Base-by-base conservation (phyloP, 2,888 invertebrate species). In the Epinotia demarniana region DNA sequence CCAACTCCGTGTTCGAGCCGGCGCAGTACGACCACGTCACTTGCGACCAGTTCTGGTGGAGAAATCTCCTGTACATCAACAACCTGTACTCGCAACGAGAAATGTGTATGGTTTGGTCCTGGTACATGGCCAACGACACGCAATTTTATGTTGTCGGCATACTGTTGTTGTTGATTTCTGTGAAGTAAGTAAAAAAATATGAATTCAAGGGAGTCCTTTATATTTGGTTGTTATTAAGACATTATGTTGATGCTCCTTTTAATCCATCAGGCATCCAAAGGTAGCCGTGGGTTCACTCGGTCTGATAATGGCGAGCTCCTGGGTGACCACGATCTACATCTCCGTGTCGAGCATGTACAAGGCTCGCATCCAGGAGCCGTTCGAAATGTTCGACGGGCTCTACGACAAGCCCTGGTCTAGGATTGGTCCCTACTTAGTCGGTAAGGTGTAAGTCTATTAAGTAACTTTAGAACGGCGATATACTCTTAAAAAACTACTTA, bases 341-440 rank as follows among this genome's bases (percentile, higher is more conserved):
- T 97, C 97, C 0, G 95, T 97, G 84, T 95, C 95, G 89, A 95
- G 96, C 87, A 95, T 97, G 81, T 97, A 97, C 86, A 95, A 95
- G 68, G 96, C 96, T 66, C 94, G 96, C 80, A 96, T 97, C 75
- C 96, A 97, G 81, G 96, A 97, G 83, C 97, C 97, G 0, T 97
- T 97, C 82, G 97, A 97, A 79, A 95, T 97, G 84, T 97, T 97
- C 87, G 97, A 97, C 89, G 96, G 96, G 79, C 91, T 97, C 9
- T 97, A 97, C 86, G 97, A 97, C 89, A 97, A 97, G 83, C 97
- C 97, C 11, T 97, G 97, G 97, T 95, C 97, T 78, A 94, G 97
- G 82, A 96, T 97, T 33, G 97, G 97, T 11, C 96, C 97, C 12
- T 97, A 97, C 87, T 95, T 97, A 84, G 93, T 97, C 68, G 97